These are phyloP conservation scores for Caenorhabditis briggsae DNA, from an alignment of 1,140 invertebrate species.

Conservation along the genomic window DNA sequence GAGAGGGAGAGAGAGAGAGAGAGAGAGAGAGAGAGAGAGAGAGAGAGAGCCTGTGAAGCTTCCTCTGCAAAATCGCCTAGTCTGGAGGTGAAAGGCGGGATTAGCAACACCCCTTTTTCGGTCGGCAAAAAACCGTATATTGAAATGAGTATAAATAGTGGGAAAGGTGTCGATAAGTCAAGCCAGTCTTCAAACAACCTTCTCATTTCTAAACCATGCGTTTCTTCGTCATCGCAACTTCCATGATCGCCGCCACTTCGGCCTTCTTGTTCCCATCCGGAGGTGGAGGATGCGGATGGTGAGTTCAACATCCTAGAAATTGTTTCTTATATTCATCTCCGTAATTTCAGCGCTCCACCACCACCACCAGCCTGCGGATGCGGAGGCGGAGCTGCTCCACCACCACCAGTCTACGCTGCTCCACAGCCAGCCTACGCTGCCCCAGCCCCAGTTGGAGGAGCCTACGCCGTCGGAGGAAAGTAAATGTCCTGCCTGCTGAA, in stretches of 20 bases:
- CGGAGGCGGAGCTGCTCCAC: constrained; percentile 44
- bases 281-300: constrained; percentile 53
- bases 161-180: not conserved
- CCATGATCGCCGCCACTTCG: constrained; percentile 16
- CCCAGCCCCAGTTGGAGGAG: constrained; percentile 33
- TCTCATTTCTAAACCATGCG: constrained; percentile 4
- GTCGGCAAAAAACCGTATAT: not conserved
- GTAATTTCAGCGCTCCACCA: constrained; percentile 30
- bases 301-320: not conserved
- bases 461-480: constrained; percentile 44
- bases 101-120: not conserved
- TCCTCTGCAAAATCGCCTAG: constrained; percentile 37
- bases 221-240: constrained; percentile 10
- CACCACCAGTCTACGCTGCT: constrained; percentile 28
- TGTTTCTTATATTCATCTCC: not conserved
- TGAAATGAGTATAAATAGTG: constrained; percentile 20
- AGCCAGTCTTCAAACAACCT: not conserved
- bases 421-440: constrained; percentile 44
- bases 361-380: constrained; percentile 39
- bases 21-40: not conserved
- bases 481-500: too few relatives aligned
- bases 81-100: constrained; percentile 36
- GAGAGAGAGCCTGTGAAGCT: constrained; percentile 22
- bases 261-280: constrained; percentile 58
- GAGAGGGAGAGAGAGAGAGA: not conserved